Conservation (phyloP, 2,888 invertebrate species). For the Venusia cambrica region DNA sequence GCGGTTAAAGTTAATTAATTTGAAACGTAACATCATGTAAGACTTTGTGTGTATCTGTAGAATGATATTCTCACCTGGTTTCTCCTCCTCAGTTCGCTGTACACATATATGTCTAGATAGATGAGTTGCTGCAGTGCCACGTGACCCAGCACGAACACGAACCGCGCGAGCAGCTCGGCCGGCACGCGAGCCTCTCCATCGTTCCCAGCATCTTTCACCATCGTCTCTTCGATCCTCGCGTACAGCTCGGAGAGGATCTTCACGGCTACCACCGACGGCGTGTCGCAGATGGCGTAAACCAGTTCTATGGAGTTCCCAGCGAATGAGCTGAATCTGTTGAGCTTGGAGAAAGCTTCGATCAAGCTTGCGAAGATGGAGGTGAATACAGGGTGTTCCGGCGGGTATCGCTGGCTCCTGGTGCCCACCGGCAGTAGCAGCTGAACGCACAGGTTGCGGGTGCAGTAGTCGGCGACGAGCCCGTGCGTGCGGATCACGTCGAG, state of each 20-base stretch:
- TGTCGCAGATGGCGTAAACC: constrained; percentile 80
- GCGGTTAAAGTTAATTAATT: no score
- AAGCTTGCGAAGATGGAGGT: constrained; percentile 57
- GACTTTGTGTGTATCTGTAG: no score
- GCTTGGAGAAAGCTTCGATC: constrained; percentile 69
- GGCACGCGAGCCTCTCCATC: constrained; percentile 59
- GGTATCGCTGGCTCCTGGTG: constrained; percentile 63
- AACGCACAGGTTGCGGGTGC: constrained; percentile 55
- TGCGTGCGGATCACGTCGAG: constrained; percentile 86
- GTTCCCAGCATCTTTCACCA: constrained; percentile 50
- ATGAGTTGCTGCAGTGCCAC: constrained; percentile 89
- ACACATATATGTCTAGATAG: constrained; percentile 90
- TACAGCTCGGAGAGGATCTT: constrained; percentile 74
- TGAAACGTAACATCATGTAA: no score
- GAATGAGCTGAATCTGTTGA: constrained; percentile 73
- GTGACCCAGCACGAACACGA: constrained; percentile 86
- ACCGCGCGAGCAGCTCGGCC: constrained; percentile 70
- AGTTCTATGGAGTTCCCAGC: constrained; percentile 76
- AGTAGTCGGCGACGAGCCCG: constrained; percentile 82
- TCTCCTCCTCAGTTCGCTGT: constrained; percentile 86
- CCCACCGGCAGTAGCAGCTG: constrained; percentile 58
- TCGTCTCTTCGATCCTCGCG: constrained; percentile 60
- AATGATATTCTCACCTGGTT: constrained; percentile 54
- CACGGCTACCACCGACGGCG: constrained; percentile 76
- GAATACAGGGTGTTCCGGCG: constrained; percentile 60